phyloP scores from a whole-genome alignment of 2,797 vertebrate genomes.

The Hydrophis major region DNA sequence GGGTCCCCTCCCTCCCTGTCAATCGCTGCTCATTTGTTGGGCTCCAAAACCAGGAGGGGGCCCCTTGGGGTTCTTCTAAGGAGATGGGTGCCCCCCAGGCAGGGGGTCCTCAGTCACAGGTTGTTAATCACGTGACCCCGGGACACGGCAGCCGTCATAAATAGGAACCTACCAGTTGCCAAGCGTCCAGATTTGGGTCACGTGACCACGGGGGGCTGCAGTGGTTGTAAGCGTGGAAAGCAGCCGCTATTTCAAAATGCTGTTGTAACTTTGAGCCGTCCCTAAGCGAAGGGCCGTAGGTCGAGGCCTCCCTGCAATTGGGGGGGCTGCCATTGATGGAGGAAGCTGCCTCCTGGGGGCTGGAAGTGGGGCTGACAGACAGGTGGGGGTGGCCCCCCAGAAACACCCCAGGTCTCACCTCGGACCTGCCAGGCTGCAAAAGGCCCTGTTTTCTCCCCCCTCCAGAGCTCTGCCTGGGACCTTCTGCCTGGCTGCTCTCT shows the following conservation, averaged over 20 bases:
- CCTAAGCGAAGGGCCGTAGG: not conserved
- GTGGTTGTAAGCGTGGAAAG: not conserved
- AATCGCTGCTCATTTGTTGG: no score
- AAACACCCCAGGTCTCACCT: no score
- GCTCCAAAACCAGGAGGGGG: not conserved
- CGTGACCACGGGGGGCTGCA: not conserved
- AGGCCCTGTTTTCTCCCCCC: not conserved
- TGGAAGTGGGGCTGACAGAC: not conserved
- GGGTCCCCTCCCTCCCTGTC: no score
- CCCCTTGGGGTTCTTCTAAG: not conserved
- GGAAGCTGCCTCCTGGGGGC: not conserved
- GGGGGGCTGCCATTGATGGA: not conserved
- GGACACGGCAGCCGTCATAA: not conserved
- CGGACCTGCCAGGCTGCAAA: rapidly evolving
- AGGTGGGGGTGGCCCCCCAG: not conserved
- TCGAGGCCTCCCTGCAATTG: not conserved
- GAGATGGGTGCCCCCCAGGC: not conserved
- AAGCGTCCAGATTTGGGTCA: no score
- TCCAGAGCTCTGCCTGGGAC: not conserved
- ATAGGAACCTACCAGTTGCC: not conserved
- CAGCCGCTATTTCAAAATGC: not conserved
- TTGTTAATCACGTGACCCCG: not conserved
- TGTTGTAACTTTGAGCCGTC: not conserved
- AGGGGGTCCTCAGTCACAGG: not conserved
- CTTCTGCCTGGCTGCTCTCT: not conserved